Evolutionary conservation across 2,113 vertebrate genomes (phyloP).

Genomic region (Bos taurus): DNA sequence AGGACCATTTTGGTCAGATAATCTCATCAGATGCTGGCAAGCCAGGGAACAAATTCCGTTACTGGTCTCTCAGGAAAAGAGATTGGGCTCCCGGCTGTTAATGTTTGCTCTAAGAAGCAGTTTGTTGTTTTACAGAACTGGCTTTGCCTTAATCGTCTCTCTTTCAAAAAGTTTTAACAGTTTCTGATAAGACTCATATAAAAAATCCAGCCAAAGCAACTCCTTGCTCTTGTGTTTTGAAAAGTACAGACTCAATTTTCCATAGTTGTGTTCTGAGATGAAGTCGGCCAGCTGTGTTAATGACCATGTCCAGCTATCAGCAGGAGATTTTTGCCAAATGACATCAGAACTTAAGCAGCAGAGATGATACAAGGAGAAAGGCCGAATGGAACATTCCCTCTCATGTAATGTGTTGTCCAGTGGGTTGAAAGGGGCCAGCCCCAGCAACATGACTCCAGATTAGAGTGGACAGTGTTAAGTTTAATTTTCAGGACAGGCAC

Average conservation of each 20-base stretch:
- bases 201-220: conserved; percentile 27
- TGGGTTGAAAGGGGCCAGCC: background rate
- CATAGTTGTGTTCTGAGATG: conserved; percentile 48
- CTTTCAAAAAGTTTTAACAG: background rate
- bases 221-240: conserved; percentile 45
- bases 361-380: conserved; percentile 66
- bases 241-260: conserved; percentile 29
- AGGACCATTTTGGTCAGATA: conserved; percentile 26
- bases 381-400: conserved; percentile 65
- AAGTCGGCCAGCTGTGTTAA: conserved; percentile 52
- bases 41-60: conserved; percentile 31
- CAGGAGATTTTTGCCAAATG: conserved; percentile 65
- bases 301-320: conserved; percentile 64
- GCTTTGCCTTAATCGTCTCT: conserved; percentile 33
- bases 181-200: conserved; percentile 45
- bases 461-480: background rate
- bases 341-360: conserved; percentile 69
- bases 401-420: conserved; percentile 18
- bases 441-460: background rate
- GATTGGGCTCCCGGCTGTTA: background rate
- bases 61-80: conserved; percentile 32
- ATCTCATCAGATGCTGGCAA: conserved; percentile 41
- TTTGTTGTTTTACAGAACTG: conserved; percentile 26
- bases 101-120: conserved; percentile 8
- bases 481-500: background rate